phyloP scores from a whole-genome alignment of 35 echinoderm and acorn worm genomes.

The Amphiura filiformis region DNA sequence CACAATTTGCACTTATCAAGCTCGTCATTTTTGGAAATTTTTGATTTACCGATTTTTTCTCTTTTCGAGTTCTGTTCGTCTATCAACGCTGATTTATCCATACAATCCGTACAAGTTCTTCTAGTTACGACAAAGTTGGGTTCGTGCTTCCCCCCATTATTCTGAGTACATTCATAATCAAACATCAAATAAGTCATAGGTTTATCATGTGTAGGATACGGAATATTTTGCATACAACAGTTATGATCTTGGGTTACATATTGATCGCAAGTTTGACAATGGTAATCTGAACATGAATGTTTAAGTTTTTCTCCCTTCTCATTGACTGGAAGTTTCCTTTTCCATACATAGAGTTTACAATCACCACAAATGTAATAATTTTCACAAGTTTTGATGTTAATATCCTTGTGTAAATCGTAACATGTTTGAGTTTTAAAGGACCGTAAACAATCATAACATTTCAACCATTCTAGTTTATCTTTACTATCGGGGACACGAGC shows the following conservation, averaged over 20 bases:
- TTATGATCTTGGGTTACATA: background rate
- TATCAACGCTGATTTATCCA: background rate
- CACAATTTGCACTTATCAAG: background rate
- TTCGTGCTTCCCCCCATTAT: conserved; percentile 40
- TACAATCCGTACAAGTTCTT: conserved; percentile 34
- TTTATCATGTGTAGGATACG: background rate
- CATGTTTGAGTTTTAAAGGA: conserved; percentile 44
- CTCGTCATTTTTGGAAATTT: background rate
- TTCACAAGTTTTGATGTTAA: background rate
- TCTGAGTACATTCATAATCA: conserved; percentile 70
- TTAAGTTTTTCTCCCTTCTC: background rate
- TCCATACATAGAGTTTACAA: conserved; percentile 19
- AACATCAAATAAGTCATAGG: conserved; percentile 63
- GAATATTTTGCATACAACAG: background rate
- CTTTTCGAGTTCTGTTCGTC: background rate
- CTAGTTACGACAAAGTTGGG: conserved; percentile 55
- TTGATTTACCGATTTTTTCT: background rate
- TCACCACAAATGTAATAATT: conserved; percentile 19
- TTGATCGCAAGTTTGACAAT: background rate
- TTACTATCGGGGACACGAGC: background rate
- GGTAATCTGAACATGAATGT: background rate
- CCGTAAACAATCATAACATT: conserved; percentile 19
- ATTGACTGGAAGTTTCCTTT: background rate
- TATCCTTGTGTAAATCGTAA: conserved; percentile 23
- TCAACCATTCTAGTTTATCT: background rate